These are phyloP conservation scores for Lepidonotus clava DNA, from an alignment of 2,888 invertebrate species.

Conservation along the genomic window DNA sequence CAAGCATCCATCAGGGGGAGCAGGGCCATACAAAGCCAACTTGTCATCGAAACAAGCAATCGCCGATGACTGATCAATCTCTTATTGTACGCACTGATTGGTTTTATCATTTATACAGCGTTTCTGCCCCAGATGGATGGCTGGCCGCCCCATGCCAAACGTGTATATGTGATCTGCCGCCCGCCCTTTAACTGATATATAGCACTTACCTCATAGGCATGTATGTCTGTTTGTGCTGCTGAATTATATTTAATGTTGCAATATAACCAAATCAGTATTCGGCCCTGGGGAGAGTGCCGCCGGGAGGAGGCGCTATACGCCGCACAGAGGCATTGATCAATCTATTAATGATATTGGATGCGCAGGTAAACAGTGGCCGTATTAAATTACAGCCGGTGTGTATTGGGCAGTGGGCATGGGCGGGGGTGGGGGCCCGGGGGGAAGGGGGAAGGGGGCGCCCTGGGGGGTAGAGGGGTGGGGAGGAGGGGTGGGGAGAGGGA, in stretches of 20 bases:
- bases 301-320: not conserved
- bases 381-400: not conserved
- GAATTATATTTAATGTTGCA: slow-evolving; percentile 14
- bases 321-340: not conserved
- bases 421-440: too few species aligned
- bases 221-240: not conserved
- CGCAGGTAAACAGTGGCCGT: not conserved
- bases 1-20: slow-evolving; percentile 1
- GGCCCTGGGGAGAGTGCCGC: not conserved
- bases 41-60: slow-evolving; percentile 48
- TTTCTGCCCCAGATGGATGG: not conserved
- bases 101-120: slow-evolving; percentile 9
- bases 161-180: not conserved
- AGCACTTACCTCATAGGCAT: not conserved
- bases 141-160: not conserved
- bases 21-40: slow-evolving; percentile 22
- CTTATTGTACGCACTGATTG: not conserved
- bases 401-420: too few species aligned
- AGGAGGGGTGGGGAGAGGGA: too few species aligned
- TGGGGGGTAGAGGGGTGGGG: too few species aligned
- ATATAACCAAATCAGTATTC: not conserved
- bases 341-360: slow-evolving; percentile 28
- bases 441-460: too few species aligned
- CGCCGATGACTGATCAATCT: slow-evolving; percentile 30
- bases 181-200: not conserved